Percentiles rank a stretch among this genome's conserved stretches.
These are phyloP conservation scores for Isotomurus palustris DNA, from an alignment of 2,888 invertebrate species.

Conservation along the genomic window DNA sequence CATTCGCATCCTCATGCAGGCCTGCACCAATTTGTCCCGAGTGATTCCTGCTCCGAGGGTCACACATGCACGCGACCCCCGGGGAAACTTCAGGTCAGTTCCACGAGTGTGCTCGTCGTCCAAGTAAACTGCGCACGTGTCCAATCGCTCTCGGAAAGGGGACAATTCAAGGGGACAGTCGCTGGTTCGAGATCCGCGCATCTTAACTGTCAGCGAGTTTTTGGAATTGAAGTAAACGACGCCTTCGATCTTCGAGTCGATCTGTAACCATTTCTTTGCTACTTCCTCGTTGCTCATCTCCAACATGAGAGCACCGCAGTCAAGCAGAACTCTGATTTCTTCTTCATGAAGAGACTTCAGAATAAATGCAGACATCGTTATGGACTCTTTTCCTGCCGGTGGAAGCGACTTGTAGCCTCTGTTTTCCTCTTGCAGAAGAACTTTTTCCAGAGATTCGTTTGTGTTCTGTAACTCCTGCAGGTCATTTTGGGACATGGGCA, in stretches of 20 bases:
- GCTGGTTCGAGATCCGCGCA: neutral
- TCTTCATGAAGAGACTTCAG: slow-evolving; percentile 13
- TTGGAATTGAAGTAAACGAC: slow-evolving; percentile 29
- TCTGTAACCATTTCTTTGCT: slow-evolving; percentile 33
- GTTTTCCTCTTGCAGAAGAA: slow-evolving; percentile 17
- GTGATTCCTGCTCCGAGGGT: slow-evolving; percentile 31
- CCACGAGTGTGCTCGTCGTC: slow-evolving; percentile 39
- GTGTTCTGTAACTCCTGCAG: slow-evolving; percentile 14
- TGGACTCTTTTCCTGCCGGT: slow-evolving; percentile 5
- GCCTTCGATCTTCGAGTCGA: slow-evolving; percentile 15
- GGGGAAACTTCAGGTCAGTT: slow-evolving; percentile 34
- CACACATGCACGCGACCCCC: slow-evolving; percentile 20
- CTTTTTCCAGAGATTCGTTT: slow-evolving; percentile 13
- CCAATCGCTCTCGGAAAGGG: slow-evolving; percentile 20
- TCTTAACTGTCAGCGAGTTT: slow-evolving; percentile 17
- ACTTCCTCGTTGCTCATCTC: slow-evolving; percentile 32
- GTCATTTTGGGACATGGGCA: slow-evolving; percentile 20
- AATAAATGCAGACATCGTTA: slow-evolving; percentile 12
- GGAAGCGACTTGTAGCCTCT: neutral
- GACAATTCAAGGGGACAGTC: slow-evolving; percentile 25
- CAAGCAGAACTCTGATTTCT: slow-evolving; percentile 22
- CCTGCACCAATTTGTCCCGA: slow-evolving; percentile 38
- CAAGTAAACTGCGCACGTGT: slow-evolving; percentile 28
- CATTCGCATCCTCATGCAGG: slow-evolving; percentile 36
- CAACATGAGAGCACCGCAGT: slow-evolving; percentile 37